A percentile compares a stretch with the other conserved stretches of the same genome.
These are phyloP conservation scores for Byasa hedistus DNA, from an alignment of 2,888 invertebrate species.

Conservation along the genomic window DNA sequence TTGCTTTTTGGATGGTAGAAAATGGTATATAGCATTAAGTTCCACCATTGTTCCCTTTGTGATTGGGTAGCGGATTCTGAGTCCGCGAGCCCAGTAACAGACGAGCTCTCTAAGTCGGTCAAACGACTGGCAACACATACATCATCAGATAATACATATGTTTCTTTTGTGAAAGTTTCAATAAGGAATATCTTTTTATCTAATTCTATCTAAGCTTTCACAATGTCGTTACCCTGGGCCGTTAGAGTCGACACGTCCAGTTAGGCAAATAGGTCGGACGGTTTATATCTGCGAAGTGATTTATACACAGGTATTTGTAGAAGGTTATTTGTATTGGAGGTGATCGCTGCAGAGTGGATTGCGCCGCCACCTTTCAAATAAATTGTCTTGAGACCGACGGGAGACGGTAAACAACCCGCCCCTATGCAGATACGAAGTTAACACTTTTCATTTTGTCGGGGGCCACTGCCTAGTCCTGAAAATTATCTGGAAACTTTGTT, in stretches of 20 bases:
- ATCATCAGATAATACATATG: too few relatives aligned
- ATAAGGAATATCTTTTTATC: neutral
- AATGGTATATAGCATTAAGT: neutral
- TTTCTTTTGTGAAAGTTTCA: neutral
- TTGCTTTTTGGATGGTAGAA: neutral
- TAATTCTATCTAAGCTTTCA: slow-evolving; percentile 42
- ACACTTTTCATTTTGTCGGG: slow-evolving; percentile 63
- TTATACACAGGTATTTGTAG: slow-evolving; percentile 62
- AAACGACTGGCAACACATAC: too few relatives aligned
- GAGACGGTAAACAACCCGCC: slow-evolving; percentile 72
- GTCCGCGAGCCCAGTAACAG: too few relatives aligned
- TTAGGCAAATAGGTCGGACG: slow-evolving; percentile 54
- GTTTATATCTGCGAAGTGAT: slow-evolving; percentile 66
- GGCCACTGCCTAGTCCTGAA: slow-evolving; percentile 54
- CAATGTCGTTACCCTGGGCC: slow-evolving; percentile 48
- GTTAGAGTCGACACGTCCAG: slow-evolving; percentile 39
- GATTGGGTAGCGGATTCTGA: too few relatives aligned
- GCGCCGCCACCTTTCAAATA: slow-evolving; percentile 78
- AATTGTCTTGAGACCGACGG: slow-evolving; percentile 74
- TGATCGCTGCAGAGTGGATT: slow-evolving; percentile 70
- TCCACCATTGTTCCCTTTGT: too few relatives aligned
- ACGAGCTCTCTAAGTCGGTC: too few relatives aligned
- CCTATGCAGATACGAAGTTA: slow-evolving; percentile 71
- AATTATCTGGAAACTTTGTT: slow-evolving; percentile 58
- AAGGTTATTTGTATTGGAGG: slow-evolving; percentile 56